Evolutionary conservation across 2,888 invertebrate genomes (phyloP).

Genomic region (Perithous albicinctus): DNA sequence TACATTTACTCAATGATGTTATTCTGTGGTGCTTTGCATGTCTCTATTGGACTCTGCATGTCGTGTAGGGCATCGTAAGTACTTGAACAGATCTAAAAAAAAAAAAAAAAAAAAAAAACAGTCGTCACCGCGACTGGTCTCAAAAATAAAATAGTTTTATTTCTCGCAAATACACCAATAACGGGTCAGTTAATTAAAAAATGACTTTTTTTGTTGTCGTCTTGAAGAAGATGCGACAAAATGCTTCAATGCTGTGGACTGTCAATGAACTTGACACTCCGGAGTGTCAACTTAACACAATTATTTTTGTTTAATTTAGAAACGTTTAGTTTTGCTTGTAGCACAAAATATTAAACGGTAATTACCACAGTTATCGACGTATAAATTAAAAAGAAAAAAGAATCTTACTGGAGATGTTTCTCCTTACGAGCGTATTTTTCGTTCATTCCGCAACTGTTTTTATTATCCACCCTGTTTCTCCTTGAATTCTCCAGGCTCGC

Average conservation of each 20-base stretch:
- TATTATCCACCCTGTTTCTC: constrained; percentile 38
- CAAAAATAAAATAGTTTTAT: constrained; percentile 24
- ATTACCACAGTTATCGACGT: constrained; percentile 2
- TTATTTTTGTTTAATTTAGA: not conserved
- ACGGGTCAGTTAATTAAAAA: not conserved
- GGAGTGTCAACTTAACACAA: not conserved
- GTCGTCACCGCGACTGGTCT: constrained; percentile 16
- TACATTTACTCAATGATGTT: constrained; percentile 82
- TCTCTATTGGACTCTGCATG: constrained; percentile 85
- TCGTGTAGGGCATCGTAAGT: constrained; percentile 84
- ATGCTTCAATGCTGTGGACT: constrained; percentile 15
- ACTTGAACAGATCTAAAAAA: constrained; percentile 77
- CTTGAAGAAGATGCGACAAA: not conserved
- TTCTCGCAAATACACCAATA: constrained; percentile 8
- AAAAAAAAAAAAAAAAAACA: no score
- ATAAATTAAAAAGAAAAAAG: constrained; percentile 26
- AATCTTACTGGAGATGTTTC: constrained; percentile 15
- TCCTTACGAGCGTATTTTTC: constrained; percentile 17
- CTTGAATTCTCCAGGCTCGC: constrained; percentile 44
- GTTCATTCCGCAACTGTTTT: constrained; percentile 42
- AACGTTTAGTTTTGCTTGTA: not conserved
- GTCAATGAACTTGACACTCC: not conserved
- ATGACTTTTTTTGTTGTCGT: not conserved
- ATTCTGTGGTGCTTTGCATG: constrained; percentile 84
- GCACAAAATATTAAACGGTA: not conserved